phyloP scores from a whole-genome alignment of 92 coral and sea anemone species.

The Palythoa heliodiscus region DNA sequence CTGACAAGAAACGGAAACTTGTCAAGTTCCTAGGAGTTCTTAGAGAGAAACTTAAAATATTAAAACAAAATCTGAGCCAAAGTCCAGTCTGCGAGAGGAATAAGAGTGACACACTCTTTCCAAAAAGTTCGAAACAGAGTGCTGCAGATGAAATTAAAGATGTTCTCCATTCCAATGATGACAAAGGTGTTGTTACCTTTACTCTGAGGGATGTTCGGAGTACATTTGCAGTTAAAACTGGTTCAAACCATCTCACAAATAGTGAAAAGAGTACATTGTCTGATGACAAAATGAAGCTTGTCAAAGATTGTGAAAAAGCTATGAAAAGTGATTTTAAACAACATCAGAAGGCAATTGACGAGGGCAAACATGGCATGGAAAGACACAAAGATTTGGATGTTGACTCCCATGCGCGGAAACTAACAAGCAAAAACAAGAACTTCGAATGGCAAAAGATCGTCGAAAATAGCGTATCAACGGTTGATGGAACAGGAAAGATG shows the following conservation, averaged over 20 bases:
- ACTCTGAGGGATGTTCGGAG: neutral
- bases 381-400: neutral
- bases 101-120: neutral
- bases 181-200: neutral
- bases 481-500: neutral
- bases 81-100: neutral
- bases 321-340: neutral
- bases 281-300: neutral
- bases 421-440: neutral
- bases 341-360: neutral
- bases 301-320: neutral
- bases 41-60: constrained; percentile 1
- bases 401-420: neutral
- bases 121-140: neutral
- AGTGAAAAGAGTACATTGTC: neutral
- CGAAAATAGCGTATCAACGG: neutral
- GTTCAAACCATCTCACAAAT: neutral
- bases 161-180: neutral
- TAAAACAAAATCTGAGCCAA: neutral
- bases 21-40: constrained; percentile 12
- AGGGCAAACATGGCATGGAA: neutral
- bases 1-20: constrained; percentile 12
- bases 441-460: neutral
- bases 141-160: neutral
- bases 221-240: neutral